Base-by-base conservation (phyloP, 2,888 invertebrate species). In the Drosophila anomelani region DNA sequence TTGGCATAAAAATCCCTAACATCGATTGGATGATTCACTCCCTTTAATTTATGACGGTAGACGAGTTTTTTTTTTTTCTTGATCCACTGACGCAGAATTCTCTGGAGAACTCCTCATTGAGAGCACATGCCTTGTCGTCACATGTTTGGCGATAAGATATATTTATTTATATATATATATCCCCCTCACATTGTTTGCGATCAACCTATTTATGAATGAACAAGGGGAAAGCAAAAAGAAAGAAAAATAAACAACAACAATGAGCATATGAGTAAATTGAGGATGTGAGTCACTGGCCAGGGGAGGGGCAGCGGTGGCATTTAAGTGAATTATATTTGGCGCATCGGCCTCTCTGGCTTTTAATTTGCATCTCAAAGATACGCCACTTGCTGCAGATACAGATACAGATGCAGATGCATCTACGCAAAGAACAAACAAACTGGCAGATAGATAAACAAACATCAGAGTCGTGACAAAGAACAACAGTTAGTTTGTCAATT, bases 201-300 rank as follows among this genome's bases (percentile, higher is more conserved):
- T 34, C 26, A 41, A 71, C 41, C 38, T 66, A 51, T 73, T 79
- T 59, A 68, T 82, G 83, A 79, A 80, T 79, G 74, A 72, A 57
- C 36, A 51, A 29, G 34, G 51, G 62, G 43, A 39, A 47, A 13
- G 26, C 26, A 53, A 39, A 9, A 58, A 46, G 36, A 73, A 44
- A 44, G 38, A n/a, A 26, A 51, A 61, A 46, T 47, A 56, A 59
- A 17, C 59, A 38, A 59, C 62, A 54, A 61, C 41, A 71, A 59
- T 32, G 32, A 47, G 47, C 34, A 23, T 36, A 49, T 36, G 44
- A 61, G 62, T 57, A 51, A 82, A 77, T 69, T 70, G 66, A 79
- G 54, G 63, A 64, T 59, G 63, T 80, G 80, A 79, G 51, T 85
- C 80, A 80, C 46, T 17, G n/a, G 29, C 8, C 10, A 26, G 29